A percentile compares a stretch with the other conserved stretches of the same genome.
phyloP scores from a whole-genome alignment of 2,888 invertebrate genomes.

The Drosophila austrosaltans region DNA sequence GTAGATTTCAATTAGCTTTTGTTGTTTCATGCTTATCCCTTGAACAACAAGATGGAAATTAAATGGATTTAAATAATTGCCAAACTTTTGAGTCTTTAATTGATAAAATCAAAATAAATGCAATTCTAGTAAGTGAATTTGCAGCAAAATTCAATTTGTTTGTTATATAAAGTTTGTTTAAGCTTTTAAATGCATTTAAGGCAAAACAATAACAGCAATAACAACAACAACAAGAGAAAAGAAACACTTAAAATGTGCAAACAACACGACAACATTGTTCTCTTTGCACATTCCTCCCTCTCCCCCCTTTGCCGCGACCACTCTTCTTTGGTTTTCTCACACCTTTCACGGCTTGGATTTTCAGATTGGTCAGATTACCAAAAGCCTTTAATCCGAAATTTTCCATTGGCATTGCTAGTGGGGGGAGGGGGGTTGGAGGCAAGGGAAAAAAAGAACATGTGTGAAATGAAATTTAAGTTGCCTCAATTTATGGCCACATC shows the following conservation, averaged over 20 bases:
- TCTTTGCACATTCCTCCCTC: constrained; percentile 6
- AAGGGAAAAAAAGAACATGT: constrained; percentile 43
- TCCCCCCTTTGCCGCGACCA: not conserved
- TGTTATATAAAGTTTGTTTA: constrained; percentile 15
- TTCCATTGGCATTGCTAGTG: constrained; percentile 28
- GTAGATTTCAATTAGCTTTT: constrained; percentile 46
- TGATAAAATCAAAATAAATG: not conserved
- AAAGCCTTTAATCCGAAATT: constrained; percentile 62
- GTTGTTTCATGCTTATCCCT: constrained; percentile 14
- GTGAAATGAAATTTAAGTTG: constrained; percentile 68
- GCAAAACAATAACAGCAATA: not conserved
- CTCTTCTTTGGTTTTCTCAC: constrained; percentile 13
- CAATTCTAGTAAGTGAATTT: constrained; percentile 8
- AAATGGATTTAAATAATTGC: not conserved
- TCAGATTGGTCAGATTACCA: constrained; percentile 12
- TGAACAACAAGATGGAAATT: not conserved
- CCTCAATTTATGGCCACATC: constrained; percentile 64
- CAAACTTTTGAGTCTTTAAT: not conserved
- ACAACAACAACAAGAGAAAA: not conserved
- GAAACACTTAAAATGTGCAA: constrained; percentile 50
- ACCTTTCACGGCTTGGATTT: constrained; percentile 30
- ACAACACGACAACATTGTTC: constrained; percentile 27
- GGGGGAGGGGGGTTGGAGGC: not conserved
- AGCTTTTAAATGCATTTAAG: constrained; percentile 42
- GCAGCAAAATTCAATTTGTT: constrained; percentile 29